These are phyloP conservation scores for Helicoverpa zea DNA, from an alignment of 1,140 invertebrate species.

Conservation along the genomic window DNA sequence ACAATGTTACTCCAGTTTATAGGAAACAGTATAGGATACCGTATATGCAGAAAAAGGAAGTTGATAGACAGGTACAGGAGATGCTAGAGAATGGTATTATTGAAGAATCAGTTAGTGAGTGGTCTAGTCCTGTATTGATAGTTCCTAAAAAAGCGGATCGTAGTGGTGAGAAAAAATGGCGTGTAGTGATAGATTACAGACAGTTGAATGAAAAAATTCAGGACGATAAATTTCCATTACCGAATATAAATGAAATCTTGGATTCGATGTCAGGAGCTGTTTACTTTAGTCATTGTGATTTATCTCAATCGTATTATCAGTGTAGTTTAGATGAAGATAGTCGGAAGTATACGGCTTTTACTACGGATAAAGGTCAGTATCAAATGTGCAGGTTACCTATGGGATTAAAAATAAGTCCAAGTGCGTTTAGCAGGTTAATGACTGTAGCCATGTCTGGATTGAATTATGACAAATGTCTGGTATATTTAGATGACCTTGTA, in stretches of 20 bases:
- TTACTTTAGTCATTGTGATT: slow-evolving; percentile 1
- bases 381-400: slow-evolving; percentile 47
- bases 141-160: slow-evolving; percentile 1
- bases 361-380: slow-evolving; percentile 43
- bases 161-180: neutral
- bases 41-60: slow-evolving; percentile 2
- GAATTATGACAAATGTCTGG: slow-evolving; percentile 16
- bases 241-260: neutral
- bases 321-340: neutral
- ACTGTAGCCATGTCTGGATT: slow-evolving; percentile 32
- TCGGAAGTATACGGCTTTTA: slow-evolving; percentile 39
- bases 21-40: slow-evolving; percentile 22
- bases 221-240: slow-evolving; percentile 3
- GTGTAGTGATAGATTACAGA: slow-evolving; percentile 6
- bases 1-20: slow-evolving; percentile 7
- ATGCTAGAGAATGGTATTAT: slow-evolving; percentile 1
- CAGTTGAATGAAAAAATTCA: slow-evolving; percentile 4
- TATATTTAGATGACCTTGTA: slow-evolving; percentile 14
- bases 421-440: slow-evolving; percentile 37
- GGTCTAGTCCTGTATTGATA: neutral
- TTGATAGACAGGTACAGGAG: neutral
- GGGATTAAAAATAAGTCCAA: slow-evolving; percentile 42
- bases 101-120: neutral
- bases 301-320: slow-evolving; percentile 35
- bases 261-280: slow-evolving; percentile 17